These are phyloP conservation scores for Ceyx erithaca DNA, from an alignment of 2,797 vertebrate genomes.

Conservation along the genomic window DNA sequence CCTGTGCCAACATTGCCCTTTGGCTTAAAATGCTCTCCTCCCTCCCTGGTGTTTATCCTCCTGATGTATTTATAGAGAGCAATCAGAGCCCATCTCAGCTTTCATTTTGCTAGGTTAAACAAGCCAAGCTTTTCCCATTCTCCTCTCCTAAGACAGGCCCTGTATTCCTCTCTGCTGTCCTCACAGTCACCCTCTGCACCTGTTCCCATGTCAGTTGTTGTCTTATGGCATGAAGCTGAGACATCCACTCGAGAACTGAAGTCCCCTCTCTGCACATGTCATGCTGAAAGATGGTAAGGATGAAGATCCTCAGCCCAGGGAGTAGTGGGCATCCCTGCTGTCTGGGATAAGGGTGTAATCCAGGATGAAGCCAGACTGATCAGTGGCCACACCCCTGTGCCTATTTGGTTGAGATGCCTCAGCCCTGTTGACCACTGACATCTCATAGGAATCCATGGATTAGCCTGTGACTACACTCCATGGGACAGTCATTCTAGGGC, in stretches of 20 bases:
- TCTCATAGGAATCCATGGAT: accelerated
- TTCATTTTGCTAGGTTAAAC: slow-evolving; percentile 5
- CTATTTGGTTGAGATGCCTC: neutral
- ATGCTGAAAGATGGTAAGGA: accelerated
- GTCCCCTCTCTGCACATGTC: neutral
- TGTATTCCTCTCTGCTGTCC: neutral
- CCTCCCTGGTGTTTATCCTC: slow-evolving; percentile 20
- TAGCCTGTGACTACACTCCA: neutral
- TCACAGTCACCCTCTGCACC: neutral
- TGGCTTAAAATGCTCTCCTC: slow-evolving; percentile 28
- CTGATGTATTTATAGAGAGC: slow-evolving; percentile 1
- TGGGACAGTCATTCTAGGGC: neutral
- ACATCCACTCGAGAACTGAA: neutral
- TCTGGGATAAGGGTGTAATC: neutral
- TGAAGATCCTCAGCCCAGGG: neutral
- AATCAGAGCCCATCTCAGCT: slow-evolving; percentile 18
- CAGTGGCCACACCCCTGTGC: neutral
- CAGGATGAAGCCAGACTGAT: neutral
- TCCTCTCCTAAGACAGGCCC: neutral
- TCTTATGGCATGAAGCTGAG: accelerated
- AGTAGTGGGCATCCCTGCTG: accelerated
- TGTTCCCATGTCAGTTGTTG: neutral
- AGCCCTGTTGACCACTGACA: neutral
- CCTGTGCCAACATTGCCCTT: slow-evolving; percentile 22
- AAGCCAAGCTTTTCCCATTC: neutral